Evolutionary conservation across 2,888 invertebrate species (phyloP).

Genomic region (Temnothorax unifasciatus): DNA sequence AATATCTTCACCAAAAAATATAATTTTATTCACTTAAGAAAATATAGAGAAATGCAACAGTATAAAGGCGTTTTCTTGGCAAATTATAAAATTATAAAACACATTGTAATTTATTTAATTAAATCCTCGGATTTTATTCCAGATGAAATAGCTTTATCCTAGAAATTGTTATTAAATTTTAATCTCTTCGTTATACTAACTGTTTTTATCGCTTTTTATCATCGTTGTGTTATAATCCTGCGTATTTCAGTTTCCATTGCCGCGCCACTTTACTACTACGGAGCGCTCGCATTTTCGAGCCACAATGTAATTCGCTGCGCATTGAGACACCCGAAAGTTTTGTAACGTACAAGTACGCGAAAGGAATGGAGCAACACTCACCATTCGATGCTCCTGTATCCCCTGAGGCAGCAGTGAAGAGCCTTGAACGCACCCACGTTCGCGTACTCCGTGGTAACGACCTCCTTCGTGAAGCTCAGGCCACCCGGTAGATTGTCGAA

Average conservation of each 20-base stretch:
- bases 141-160: background rate
- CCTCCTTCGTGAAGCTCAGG: slow-evolving; percentile 92
- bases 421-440: slow-evolving; percentile 91
- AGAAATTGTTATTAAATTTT: background rate
- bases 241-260: background rate
- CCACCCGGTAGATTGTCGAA: slow-evolving; percentile 88
- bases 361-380: slow-evolving; percentile 85
- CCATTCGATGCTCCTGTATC: slow-evolving; percentile 93
- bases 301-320: background rate
- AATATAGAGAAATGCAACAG: background rate
- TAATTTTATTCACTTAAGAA: background rate
- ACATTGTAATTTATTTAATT: background rate
- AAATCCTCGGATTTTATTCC: background rate
- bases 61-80: background rate
- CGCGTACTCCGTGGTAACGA: slow-evolving; percentile 90
- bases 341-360: background rate
- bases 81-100: background rate
- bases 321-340: background rate
- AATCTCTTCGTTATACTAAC: background rate
- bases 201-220: background rate
- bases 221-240: background rate
- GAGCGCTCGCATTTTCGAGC: background rate
- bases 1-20: background rate
- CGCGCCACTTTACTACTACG: background rate
- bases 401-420: slow-evolving; percentile 92